A percentile compares a stretch with the other conserved stretches of the same genome.
These are phyloP conservation scores for Lordiphosa fenestrarum DNA, from an alignment of 2,888 invertebrate genomes.

Conservation along the genomic window DNA sequence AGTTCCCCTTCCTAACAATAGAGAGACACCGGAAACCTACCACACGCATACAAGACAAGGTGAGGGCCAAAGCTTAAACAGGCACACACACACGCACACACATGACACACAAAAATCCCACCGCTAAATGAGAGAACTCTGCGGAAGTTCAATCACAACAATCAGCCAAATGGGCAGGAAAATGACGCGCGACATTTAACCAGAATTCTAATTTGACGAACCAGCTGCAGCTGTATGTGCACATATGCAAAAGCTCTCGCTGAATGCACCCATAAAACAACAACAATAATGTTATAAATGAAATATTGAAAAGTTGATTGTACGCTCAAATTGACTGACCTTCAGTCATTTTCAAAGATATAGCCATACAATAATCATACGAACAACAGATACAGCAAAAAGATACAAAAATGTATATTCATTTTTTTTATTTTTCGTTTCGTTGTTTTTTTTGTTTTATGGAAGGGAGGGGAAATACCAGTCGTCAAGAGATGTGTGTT, in stretches of 20 bases:
- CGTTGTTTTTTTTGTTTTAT: conserved; percentile 22
- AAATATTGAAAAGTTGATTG: conserved; percentile 66
- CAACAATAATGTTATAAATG: conserved; percentile 40
- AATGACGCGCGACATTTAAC: too few species aligned
- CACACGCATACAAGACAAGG: conserved; percentile 27
- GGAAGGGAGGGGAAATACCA: conserved; percentile 60
- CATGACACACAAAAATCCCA: conserved; percentile 24
- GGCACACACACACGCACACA: too few species aligned
- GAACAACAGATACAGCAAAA: conserved; percentile 37
- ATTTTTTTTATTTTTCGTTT: conserved; percentile 30
- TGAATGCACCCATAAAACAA: conserved; percentile 12
- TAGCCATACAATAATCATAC: conserved; percentile 42
- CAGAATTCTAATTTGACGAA: too few species aligned
- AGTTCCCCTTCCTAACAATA: conserved; percentile 13
- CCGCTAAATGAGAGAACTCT: conserved; percentile 22
- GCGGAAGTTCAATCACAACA: conserved; percentile 50
- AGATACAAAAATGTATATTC: conserved; percentile 37
- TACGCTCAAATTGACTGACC: conserved; percentile 67
- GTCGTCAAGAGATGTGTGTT: conserved; percentile 39
- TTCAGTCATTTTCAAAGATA: conserved; percentile 66
- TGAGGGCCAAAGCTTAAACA: conserved; percentile 28
- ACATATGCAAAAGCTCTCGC: conserved; percentile 1
- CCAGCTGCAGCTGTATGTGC: conserved; percentile 1
- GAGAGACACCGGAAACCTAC: conserved; percentile 25
- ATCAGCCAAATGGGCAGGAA: conserved; percentile 16